A percentile compares a stretch with the other conserved stretches of the same genome.
Conservation (phyloP, 2,797 vertebrate species). For the Typhlichthys subterraneus region DNA sequence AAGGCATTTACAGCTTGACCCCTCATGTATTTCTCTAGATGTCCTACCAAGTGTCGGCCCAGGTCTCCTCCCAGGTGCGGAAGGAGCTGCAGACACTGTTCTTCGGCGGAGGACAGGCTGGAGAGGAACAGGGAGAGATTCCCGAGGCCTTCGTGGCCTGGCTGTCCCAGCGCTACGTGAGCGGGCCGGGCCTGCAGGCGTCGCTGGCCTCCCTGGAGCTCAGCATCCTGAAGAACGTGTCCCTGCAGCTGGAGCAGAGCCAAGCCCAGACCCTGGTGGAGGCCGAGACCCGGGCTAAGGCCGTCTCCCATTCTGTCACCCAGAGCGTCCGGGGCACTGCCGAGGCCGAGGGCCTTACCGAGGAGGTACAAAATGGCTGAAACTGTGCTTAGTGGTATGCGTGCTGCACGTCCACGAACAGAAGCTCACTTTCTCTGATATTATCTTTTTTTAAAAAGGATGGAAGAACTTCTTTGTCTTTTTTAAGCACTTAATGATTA, state of each 20-base stretch:
- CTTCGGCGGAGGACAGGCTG: constrained; percentile 53
- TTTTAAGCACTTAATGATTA: no score
- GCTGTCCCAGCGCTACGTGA: constrained; percentile 84
- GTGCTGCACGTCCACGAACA: background rate
- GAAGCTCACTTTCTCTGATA: no score
- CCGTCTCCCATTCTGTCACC: constrained; percentile 64
- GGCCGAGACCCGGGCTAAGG: constrained; percentile 60
- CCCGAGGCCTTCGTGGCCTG: constrained; percentile 82
- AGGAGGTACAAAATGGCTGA: constrained; percentile 76
- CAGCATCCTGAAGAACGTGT: constrained; percentile 84
- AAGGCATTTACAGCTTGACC: background rate
- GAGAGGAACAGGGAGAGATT: constrained; percentile 51
- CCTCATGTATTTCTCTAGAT: constrained; percentile 39
- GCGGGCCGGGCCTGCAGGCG: constrained; percentile 78
- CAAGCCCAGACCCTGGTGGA: constrained; percentile 67
- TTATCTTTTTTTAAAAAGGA: no score
- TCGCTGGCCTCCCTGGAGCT: constrained; percentile 81
- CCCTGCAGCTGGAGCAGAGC: constrained; percentile 76
- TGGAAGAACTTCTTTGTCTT: no score
- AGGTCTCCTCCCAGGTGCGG: constrained; percentile 66
- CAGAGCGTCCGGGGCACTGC: constrained; percentile 71
- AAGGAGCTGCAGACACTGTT: constrained; percentile 72
- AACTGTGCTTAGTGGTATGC: background rate
- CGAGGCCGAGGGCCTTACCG: constrained; percentile 82
- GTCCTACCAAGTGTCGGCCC: constrained; percentile 53